A percentile compares a stretch with the other conserved stretches of the same genome.
phyloP scores from a whole-genome alignment of 1,140 invertebrate genomes.

The Heliconius congener region DNA sequence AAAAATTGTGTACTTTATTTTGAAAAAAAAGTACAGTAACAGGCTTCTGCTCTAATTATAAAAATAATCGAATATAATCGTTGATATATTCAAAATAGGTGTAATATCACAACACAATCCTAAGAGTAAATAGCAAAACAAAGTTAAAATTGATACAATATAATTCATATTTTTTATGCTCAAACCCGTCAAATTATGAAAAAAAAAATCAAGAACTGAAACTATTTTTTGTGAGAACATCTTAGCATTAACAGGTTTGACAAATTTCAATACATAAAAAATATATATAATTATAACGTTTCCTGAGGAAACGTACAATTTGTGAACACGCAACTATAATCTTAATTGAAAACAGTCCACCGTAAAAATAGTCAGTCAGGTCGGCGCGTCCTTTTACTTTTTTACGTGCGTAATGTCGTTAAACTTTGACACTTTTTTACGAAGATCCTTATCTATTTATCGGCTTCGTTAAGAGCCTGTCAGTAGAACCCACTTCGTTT shows the following conservation, averaged over 20 bases:
- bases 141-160: too few relatives aligned
- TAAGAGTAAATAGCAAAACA: too few relatives aligned
- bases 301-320: conserved; percentile 69
- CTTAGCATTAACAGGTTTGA: neutral
- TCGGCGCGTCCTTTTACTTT: conserved; percentile 47
- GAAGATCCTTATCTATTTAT: conserved; percentile 46
- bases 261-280: conserved; percentile 41
- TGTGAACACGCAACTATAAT: conserved; percentile 54
- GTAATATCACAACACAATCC: too few relatives aligned
- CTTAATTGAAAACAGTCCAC: conserved; percentile 66
- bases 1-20: too few relatives aligned
- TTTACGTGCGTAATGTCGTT: conserved; percentile 59
- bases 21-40: too few relatives aligned
- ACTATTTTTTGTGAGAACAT: neutral
- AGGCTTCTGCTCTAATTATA: too few relatives aligned
- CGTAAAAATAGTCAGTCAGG: conserved; percentile 38
- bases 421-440: conserved; percentile 70
- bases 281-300: conserved; percentile 20
- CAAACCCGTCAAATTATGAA: too few relatives aligned
- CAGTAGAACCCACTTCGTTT: conserved; percentile 42
- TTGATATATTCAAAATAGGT: too few relatives aligned
- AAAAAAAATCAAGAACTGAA: neutral
- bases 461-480: conserved; percentile 56
- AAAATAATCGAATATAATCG: neutral
- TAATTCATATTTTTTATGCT: too few relatives aligned